Percentiles rank a stretch among this genome's conserved stretches.
phyloP scores from a whole-genome alignment of 64 coral and sea anemone species.

The Exaiptasia diaphana region DNA sequence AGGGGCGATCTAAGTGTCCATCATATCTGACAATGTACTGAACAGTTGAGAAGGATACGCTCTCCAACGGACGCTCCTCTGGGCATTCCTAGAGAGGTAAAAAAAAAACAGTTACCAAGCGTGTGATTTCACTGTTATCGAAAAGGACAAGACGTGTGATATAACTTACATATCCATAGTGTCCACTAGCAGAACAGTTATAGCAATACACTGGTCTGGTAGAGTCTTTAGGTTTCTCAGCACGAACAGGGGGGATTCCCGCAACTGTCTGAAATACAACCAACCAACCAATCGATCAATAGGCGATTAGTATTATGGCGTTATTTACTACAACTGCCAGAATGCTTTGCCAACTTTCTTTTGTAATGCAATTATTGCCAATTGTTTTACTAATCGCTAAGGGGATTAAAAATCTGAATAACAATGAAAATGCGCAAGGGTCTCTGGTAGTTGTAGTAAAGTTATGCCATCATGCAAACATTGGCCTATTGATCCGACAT shows the following conservation, averaged over 20 bases:
- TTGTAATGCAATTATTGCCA: background rate
- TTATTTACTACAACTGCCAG: background rate
- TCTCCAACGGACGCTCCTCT: background rate
- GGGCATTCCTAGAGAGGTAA: conserved; percentile 38
- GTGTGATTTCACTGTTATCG: background rate
- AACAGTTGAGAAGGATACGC: background rate
- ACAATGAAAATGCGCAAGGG: too few species aligned
- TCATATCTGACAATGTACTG: conserved; percentile 63
- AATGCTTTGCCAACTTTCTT: background rate
- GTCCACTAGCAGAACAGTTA: conserved; percentile 53
- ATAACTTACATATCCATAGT: conserved; percentile 67
- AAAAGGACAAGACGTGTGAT: background rate
- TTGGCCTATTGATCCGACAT: too few species aligned
- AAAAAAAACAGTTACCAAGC: background rate
- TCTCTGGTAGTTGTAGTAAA: too few species aligned
- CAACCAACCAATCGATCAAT: too few species aligned
- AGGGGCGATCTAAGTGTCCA: background rate
- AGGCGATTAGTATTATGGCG: background rate
- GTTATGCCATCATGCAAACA: too few species aligned
- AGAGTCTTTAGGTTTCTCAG: background rate
- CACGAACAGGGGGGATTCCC: background rate
- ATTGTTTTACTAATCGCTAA: background rate
- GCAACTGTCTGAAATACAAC: background rate
- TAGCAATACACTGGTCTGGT: conserved; percentile 43
- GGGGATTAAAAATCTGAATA: conserved; percentile 8